A percentile compares a stretch with the other conserved stretches of the same genome.
Conservation (phyloP, 2,797 vertebrate genomes). For the Spondyliosoma cantharus region DNA sequence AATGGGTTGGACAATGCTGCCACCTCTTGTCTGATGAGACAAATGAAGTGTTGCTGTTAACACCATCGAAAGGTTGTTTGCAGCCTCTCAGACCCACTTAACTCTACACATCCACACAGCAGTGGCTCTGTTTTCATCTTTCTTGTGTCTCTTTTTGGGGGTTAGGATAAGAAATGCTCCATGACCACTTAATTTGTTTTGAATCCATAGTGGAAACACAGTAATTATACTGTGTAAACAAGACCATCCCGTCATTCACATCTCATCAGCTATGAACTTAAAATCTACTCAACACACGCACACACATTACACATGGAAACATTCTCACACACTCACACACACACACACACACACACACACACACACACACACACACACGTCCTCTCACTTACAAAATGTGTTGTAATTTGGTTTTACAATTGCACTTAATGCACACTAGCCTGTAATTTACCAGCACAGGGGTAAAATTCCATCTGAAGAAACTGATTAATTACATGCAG, state of each 20-base stretch:
- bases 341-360: conserved; percentile 24
- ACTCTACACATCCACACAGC: not conserved
- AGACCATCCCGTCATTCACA: conserved; percentile 44
- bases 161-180: conserved; percentile 40
- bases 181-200: conserved; percentile 56
- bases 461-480: conserved; percentile 54
- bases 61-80: not conserved
- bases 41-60: conserved; percentile 19
- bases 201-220: conserved; percentile 52
- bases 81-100: not conserved
- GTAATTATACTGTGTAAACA: conserved; percentile 66
- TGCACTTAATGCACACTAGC: conserved; percentile 42
- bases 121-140: not conserved
- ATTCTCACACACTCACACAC: not conserved
- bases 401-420: conserved; percentile 56
- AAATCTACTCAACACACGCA: conserved; percentile 13
- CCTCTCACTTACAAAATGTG: conserved; percentile 70
- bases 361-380: conserved; percentile 50
- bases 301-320: conserved; percentile 10
- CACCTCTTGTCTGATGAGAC: conserved; percentile 65
- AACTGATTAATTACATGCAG: conserved; percentile 46
- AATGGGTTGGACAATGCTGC: conserved; percentile 69
- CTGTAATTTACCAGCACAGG: conserved; percentile 48
- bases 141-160: conserved; percentile 7
- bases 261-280: conserved; percentile 50